Conservation (phyloP, 2,797 vertebrate species). For the Chaetophractus vellerosus region DNA sequence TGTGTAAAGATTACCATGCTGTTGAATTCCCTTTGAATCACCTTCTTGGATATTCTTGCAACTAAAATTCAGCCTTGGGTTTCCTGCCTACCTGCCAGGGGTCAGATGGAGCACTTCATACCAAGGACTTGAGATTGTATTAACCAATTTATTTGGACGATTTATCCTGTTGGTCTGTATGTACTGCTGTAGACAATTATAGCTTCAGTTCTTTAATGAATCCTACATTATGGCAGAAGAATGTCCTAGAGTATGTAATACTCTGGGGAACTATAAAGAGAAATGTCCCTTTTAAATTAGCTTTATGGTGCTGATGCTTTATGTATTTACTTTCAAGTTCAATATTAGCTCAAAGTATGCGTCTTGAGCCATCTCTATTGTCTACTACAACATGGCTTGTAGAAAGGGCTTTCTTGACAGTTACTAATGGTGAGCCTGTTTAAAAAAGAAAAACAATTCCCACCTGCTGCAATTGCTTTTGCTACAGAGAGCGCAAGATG, state of each 20-base stretch:
- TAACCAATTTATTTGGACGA: constrained; percentile 86
- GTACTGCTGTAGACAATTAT: constrained; percentile 89
- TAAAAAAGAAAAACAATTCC: constrained; percentile 77
- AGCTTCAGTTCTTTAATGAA: constrained; percentile 89
- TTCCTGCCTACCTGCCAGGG: constrained; percentile 61
- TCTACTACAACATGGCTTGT: constrained; percentile 59
- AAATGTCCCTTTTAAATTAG: constrained; percentile 90
- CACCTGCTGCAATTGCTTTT: constrained; percentile 73
- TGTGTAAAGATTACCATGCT: background rate
- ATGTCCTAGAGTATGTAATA: constrained; percentile 88
- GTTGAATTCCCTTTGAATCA: constrained; percentile 63
- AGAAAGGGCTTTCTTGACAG: constrained; percentile 72
- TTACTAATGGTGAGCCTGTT: constrained; percentile 83
- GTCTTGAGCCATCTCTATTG: constrained; percentile 84
- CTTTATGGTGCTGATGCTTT: constrained; percentile 87
- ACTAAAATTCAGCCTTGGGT: constrained; percentile 51
- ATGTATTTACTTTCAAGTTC: constrained; percentile 90
- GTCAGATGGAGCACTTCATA: constrained; percentile 71
- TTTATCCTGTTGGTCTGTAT: constrained; percentile 84
- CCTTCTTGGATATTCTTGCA: constrained; percentile 38
- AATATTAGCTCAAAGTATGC: constrained; percentile 88
- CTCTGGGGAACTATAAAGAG: constrained; percentile 89
- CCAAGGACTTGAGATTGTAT: constrained; percentile 77
- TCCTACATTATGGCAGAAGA: constrained; percentile 88
- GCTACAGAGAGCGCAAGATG: constrained; percentile 74